Evolutionary conservation across 2,888 invertebrate species (phyloP).

Genomic region (Rhagonycha fulva): DNA sequence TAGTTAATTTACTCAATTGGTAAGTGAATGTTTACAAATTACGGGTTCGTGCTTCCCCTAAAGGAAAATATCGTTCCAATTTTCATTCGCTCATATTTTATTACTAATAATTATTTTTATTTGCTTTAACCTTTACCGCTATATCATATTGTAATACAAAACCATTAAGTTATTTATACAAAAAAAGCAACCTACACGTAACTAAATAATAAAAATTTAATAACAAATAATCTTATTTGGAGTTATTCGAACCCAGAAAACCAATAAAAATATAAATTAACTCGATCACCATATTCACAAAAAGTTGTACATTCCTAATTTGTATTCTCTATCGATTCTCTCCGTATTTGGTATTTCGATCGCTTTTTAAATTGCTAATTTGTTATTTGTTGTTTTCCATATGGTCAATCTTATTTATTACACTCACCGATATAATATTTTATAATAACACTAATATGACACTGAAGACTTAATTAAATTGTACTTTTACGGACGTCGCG

Average conservation of each 20-base stretch:
- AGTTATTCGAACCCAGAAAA: not conserved
- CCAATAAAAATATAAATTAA: not conserved
- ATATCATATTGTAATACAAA: not conserved
- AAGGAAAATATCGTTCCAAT: slow-evolving; percentile 1
- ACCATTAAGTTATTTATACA: not conserved
- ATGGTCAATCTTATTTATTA: slow-evolving; percentile 17
- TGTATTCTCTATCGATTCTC: slow-evolving; percentile 16
- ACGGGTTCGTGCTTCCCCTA: not conserved
- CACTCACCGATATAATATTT: slow-evolving; percentile 1
- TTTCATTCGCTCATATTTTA: not conserved
- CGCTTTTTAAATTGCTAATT: slow-evolving; percentile 14
- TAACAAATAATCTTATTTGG: not conserved
- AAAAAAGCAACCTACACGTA: not conserved
- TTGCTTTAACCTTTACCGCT: not conserved
- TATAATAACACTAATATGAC: slow-evolving; percentile 14
- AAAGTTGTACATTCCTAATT: slow-evolving; percentile 8
- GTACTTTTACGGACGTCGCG: not conserved
- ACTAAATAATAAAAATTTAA: not conserved
- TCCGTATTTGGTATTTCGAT: slow-evolving; percentile 19
- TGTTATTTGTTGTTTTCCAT: slow-evolving; percentile 12
- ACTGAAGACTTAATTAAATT: not conserved
- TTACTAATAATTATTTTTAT: not conserved
- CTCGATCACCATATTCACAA: not conserved
- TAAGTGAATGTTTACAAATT: not conserved
- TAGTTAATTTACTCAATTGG: not conserved